Conservation (phyloP, 1,140 invertebrate species). For the Papilio glaucus region DNA sequence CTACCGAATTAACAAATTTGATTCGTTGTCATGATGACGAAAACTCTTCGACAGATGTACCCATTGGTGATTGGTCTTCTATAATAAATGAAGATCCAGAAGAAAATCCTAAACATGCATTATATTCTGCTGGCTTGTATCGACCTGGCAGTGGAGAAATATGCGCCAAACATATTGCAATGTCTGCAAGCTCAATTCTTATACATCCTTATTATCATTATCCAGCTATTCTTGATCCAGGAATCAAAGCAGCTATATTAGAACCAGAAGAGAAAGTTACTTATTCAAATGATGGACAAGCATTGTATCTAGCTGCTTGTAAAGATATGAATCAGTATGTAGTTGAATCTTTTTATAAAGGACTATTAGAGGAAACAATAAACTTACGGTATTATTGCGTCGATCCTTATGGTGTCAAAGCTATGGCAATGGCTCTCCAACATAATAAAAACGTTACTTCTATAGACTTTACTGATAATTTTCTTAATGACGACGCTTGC, state of each 20-base stretch:
- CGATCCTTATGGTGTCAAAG: slow-evolving; percentile 66
- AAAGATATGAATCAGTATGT: slow-evolving; percentile 73
- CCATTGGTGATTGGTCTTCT: slow-evolving; percentile 69
- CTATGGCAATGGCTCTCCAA: slow-evolving; percentile 69
- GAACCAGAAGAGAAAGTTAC: slow-evolving; percentile 60
- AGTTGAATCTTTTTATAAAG: slow-evolving; percentile 66
- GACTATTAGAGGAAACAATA: slow-evolving; percentile 63
- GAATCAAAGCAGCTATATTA: slow-evolving; percentile 72
- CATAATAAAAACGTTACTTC: slow-evolving; percentile 68
- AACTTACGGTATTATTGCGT: slow-evolving; percentile 80
- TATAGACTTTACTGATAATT: slow-evolving; percentile 78
- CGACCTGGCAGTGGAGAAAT: slow-evolving; percentile 65
- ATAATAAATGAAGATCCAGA: slow-evolving; percentile 49
- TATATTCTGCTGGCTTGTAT: slow-evolving; percentile 54
- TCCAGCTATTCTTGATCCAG: slow-evolving; percentile 79
- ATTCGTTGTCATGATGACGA: slow-evolving; percentile 44
- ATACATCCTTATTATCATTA: slow-evolving; percentile 80
- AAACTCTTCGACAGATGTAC: slow-evolving; percentile 58
- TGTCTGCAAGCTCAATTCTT: slow-evolving; percentile 77
- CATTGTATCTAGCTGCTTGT: slow-evolving; percentile 73
- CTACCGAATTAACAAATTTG: slow-evolving; percentile 39
- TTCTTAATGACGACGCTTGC: slow-evolving; percentile 68
- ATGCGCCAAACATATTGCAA: slow-evolving; percentile 63
- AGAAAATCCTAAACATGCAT: slow-evolving; percentile 53
- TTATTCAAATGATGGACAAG: slow-evolving; percentile 73